Evolutionary conservation across 2,797 vertebrate genomes (phyloP), one percentile per base, ranked within the genome.

Genomic region (Rhabdophis nuchalis): DNA sequence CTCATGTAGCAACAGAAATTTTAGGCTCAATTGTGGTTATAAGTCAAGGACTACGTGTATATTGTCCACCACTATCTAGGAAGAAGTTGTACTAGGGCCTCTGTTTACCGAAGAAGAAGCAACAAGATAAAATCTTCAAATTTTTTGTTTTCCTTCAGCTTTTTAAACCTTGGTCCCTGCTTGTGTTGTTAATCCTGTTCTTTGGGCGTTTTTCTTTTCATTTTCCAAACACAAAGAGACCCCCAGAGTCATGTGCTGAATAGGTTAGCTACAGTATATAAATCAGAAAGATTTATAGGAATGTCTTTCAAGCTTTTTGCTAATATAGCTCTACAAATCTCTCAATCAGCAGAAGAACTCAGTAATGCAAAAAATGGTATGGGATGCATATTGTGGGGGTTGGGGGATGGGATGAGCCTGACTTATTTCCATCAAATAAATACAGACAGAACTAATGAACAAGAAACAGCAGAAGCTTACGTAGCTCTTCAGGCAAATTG

Each of bases 401-500:
- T 72, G 20, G 64, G 27, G 88, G 58, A 46, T 0, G 64, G 5
- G 36, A 53, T 32, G 32, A 50, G 54, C 16, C 53, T 89, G 32
- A 50, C 16, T 52, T 85, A 46, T 14, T 88, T 53, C n/a, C 5
- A 87, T 46, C 16, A 10, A 14, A 41, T 54, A 25, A 20, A 18
- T 87, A 27, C n/a, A 61, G 52, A 54, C 72, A 92, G 4, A 85
- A 0, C 61, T 93, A 89, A 85, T 91, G 36, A 92, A 92, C 36
- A 93, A 94, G 56, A 46, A 92, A 86, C 87, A 93, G 93, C 92
- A 95, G 96, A 53, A 92, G 98, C 99, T 98, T 97, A 99, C 99
- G 97, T 94, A 98, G 98, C 96, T 99, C 98, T 92, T 98, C 98
- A 0, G 99, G 98, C 90, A 99, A 96, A 95, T 98, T 98, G 96